A percentile compares a stretch with the other conserved stretches of the same genome.
phyloP scores from a whole-genome alignment of 2,113 vertebrate species.

The Nannospalax galili region DNA sequence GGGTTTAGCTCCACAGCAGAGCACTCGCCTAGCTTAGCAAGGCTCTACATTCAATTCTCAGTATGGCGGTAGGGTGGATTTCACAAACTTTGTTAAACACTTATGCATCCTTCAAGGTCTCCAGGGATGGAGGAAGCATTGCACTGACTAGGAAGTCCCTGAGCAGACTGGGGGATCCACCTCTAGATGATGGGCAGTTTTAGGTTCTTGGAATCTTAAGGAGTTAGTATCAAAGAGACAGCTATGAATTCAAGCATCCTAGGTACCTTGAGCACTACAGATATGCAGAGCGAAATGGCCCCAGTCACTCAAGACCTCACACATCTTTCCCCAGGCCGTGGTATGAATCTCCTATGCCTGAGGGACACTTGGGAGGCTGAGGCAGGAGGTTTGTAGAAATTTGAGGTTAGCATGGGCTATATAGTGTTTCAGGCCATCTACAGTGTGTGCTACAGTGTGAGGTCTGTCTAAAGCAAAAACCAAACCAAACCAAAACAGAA shows the following conservation, averaged over 20 bases:
- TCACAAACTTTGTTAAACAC: neutral
- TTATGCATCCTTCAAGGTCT: neutral
- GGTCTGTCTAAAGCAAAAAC: neutral
- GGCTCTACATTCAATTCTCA: neutral
- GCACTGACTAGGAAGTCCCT: neutral
- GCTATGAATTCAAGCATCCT: neutral
- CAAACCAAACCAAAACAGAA: neutral
- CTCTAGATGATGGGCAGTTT: neutral
- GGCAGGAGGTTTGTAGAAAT: neutral
- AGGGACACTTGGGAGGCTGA: neutral
- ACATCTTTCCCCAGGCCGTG: neutral
- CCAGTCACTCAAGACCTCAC: neutral
- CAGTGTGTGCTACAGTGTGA: neutral
- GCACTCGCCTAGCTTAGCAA: neutral
- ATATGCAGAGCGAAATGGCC: neutral
- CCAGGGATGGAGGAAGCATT: neutral
- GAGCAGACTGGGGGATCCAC: neutral
- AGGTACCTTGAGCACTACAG: neutral
- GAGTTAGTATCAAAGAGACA: neutral
- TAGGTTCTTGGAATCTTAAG: neutral
- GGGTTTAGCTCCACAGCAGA: neutral
- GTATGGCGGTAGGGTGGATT: neutral
- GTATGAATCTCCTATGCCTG: neutral
- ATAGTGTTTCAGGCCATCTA: neutral
- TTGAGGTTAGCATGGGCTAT: neutral